Evolutionary conservation across 2,113 vertebrate genomes (phyloP), one percentile per base, ranked within the genome.

Genomic region (Castor canadensis): DNA sequence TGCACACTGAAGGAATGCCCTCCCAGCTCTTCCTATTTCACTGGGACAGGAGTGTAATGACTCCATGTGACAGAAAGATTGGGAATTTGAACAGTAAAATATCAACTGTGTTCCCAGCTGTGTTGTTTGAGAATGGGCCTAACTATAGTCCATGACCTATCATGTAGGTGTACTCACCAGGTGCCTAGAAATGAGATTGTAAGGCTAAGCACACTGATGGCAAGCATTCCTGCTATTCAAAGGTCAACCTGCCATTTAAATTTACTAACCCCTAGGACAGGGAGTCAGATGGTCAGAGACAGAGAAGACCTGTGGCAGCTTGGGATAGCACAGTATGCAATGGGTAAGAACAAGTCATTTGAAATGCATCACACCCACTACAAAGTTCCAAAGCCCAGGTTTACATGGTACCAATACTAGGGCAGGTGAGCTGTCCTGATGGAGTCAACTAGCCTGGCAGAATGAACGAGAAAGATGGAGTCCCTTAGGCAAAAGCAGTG

Each of bases 61-160:
- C 35, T 19, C 67, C 1, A 0, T 38, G 52, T 10, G 4, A 35
- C 0, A 11, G 3, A 11, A 12, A 77, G 72, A 12, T 49, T 30
- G 6, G 58, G 49, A 52, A 11, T 8, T 47, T 35, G 32, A 43
- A 40, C 3, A 24, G 5, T 40, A 1, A 0, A 1, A 12, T 1
- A 30, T 13, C 16, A 30, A 6, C 1, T 7, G 4, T 17, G 15
- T 30, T 32, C 8, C 43, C 4, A 38, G 52, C 32, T 62, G 1
- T 12, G 52, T 26, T 62, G 1, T 12, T 6, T 49, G 35, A 17
- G 49, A 22, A 12, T 0, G 35, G 28, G 40, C 22, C 47, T 38
- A 30, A 0, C 35, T 0, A 1, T 5, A 2, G 45, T 2, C 32
- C 1, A 0, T 17, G 32, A 20, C 11, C 1, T 4, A 15, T 43